Evolutionary conservation across 2,888 invertebrate genomes (phyloP).

Genomic region (Chironomus riparius): DNA sequence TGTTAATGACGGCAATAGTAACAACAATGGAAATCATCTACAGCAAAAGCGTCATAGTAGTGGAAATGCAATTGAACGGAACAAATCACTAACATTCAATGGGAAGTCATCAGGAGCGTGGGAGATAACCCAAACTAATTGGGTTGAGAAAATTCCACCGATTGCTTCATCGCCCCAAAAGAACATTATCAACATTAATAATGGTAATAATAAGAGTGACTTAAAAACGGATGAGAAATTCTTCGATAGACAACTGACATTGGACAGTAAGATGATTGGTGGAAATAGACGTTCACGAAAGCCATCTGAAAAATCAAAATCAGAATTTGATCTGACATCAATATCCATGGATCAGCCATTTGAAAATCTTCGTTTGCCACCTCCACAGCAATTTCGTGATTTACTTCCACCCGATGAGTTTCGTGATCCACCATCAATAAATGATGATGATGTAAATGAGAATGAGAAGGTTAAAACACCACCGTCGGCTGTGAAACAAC

Average conservation of each 20-base stretch:
- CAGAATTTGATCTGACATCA: conserved; percentile 50
- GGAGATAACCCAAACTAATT: conserved; percentile 30
- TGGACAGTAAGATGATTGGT: conserved; percentile 43
- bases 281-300: conserved; percentile 22
- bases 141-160: conserved; percentile 30
- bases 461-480: not conserved
- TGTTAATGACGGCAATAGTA: not conserved
- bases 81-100: conserved; percentile 28
- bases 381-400: conserved; percentile 77
- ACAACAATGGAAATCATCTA: conserved; percentile 1
- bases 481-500: not conserved
- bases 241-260: conserved; percentile 43
- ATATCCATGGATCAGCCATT: conserved; percentile 51
- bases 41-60: conserved; percentile 24
- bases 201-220: no score
- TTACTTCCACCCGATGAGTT: conserved; percentile 68
- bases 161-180: conserved; percentile 13
- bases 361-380: conserved; percentile 62
- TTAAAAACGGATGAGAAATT: conserved; percentile 42
- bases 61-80: conserved; percentile 27
- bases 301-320: conserved; percentile 46
- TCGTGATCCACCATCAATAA: conserved; percentile 45
- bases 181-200: conserved; percentile 23
- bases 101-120: conserved; percentile 11
- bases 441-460: conserved; percentile 3